Conservation (phyloP, 2,888 invertebrate genomes). For the Leptura quadrifasciata region DNA sequence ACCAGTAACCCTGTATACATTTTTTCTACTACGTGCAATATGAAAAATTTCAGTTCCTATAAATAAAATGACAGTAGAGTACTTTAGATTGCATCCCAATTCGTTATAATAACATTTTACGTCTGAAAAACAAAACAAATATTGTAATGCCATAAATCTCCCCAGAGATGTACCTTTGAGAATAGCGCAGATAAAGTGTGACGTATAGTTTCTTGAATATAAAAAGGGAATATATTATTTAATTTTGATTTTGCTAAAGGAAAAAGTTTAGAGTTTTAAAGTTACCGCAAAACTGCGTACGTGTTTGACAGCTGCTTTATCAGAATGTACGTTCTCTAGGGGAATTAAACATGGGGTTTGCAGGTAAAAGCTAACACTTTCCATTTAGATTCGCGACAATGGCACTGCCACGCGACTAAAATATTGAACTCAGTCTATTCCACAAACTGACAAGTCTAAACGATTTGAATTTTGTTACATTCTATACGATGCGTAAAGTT, state of each 20-base stretch:
- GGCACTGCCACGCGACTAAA: constrained; percentile 61
- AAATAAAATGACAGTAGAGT: not conserved
- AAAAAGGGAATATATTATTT: constrained; percentile 38
- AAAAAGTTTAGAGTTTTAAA: constrained; percentile 48
- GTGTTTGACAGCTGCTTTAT: constrained; percentile 69
- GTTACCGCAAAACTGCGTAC: constrained; percentile 63
- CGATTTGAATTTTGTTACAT: constrained; percentile 26
- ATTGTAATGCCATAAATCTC: constrained; percentile 4
- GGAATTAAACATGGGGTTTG: constrained; percentile 68
- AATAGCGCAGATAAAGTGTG: constrained; percentile 8
- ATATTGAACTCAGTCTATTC: constrained; percentile 59
- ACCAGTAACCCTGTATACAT: too few relatives aligned
- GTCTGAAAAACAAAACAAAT: constrained; percentile 3
- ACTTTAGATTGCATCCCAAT: not conserved
- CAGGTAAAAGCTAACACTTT: constrained; percentile 55
- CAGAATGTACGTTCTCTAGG: constrained; percentile 69
- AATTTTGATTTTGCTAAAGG: constrained; percentile 47
- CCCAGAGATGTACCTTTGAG: constrained; percentile 3
- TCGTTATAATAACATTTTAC: not conserved
- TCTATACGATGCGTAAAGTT: not conserved
- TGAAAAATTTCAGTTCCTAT: too few relatives aligned
- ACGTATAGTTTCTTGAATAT: constrained; percentile 29
- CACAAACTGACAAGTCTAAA: constrained; percentile 48
- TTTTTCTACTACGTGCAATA: too few relatives aligned
- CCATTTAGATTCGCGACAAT: constrained; percentile 63